Evolutionary conservation across 1,140 invertebrate species (phyloP).

Genomic region (Aricia agestis): DNA sequence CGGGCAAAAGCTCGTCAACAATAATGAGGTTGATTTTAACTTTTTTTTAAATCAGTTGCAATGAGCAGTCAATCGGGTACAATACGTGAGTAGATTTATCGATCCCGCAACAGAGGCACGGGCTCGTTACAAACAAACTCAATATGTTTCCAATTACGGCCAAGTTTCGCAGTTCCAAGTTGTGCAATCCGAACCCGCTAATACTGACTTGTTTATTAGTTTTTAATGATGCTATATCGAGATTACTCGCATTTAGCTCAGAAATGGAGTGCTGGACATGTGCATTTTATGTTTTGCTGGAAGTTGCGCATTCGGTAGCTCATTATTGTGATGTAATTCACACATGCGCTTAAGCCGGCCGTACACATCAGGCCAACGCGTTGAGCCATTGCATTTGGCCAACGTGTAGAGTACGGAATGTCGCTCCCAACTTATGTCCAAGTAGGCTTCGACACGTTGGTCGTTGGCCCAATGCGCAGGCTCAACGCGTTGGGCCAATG

Average conservation of each 20-base stretch:
- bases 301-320: no score
- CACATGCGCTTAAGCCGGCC: no score
- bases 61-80: not conserved
- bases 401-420: no score
- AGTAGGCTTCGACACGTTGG: no score
- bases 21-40: not conserved
- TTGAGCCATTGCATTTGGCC: no score
- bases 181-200: conserved; percentile 18
- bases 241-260: conserved; percentile 7
- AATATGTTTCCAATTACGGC: conserved; percentile 22
- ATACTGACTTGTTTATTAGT: conserved; percentile 21
- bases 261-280: not conserved
- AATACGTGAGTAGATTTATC: conserved; percentile 18
- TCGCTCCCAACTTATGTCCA: no score
- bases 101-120: conserved; percentile 2
- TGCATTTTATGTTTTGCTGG: no score
- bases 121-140: conserved; percentile 21
- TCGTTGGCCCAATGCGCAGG: no score
- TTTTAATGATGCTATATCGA: conserved; percentile 19
- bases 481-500: no score
- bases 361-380: no score
- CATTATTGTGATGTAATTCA: no score
- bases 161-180: conserved; percentile 21
- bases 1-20: no score
- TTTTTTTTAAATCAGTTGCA: not conserved